phyloP scores from a whole-genome alignment of 2,113 vertebrate species.

The Brachypteracias leptosomus region DNA sequence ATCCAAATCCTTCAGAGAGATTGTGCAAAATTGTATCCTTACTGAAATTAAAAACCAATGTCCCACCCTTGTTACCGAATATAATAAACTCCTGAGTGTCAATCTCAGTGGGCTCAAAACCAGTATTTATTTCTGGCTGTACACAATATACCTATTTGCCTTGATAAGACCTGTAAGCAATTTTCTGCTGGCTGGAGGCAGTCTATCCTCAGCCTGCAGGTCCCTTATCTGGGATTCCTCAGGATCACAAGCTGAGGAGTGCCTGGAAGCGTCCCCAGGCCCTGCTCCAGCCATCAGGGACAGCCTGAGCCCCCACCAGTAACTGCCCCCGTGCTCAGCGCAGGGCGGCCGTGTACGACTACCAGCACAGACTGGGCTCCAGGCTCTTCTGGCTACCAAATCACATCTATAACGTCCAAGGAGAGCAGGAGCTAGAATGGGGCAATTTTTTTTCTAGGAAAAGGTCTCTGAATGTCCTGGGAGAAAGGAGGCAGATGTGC shows the following conservation, averaged over 20 bases:
- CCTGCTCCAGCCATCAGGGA: background rate
- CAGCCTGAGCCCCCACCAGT: background rate
- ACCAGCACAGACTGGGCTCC: background rate
- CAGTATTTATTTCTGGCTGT: background rate
- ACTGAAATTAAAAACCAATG: background rate
- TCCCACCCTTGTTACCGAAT: background rate
- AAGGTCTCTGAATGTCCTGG: background rate
- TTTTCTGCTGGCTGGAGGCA: background rate
- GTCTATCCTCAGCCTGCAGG: background rate
- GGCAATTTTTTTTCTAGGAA: background rate
- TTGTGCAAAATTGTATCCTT: background rate
- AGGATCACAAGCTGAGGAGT: background rate
- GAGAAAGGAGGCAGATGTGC: background rate
- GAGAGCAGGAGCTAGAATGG: background rate
- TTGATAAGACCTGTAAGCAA: background rate
- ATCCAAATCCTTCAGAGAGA: background rate
- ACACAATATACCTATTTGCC: background rate
- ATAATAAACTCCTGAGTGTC: background rate
- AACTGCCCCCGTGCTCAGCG: background rate
- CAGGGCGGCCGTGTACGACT: background rate
- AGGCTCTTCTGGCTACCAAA: background rate
- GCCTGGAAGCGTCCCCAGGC: background rate
- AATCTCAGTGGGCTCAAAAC: background rate
- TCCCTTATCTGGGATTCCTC: background rate
- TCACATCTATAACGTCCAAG: background rate